phyloP scores from a whole-genome alignment of 2,888 invertebrate species.

The Aphodius sticticus region DNA sequence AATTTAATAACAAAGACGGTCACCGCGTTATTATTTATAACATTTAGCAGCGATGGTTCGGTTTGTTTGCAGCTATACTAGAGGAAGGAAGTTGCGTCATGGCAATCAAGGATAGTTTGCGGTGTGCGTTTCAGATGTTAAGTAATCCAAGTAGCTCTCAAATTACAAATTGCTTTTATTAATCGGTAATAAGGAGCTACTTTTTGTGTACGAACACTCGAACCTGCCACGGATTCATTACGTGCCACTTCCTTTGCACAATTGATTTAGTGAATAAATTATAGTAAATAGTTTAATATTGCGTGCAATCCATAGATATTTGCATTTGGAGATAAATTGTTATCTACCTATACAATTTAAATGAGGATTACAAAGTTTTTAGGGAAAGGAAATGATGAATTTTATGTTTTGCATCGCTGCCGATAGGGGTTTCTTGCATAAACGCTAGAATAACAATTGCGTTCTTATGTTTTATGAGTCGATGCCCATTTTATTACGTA shows the following conservation, averaged over 20 bases:
- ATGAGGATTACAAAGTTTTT: background rate
- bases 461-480: no score
- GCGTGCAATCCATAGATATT: background rate
- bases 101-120: background rate
- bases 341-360: background rate
- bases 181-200: background rate
- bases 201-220: background rate
- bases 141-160: background rate
- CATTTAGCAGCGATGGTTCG: background rate
- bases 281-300: constrained; percentile 4
- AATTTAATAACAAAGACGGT: background rate
- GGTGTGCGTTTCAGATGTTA: background rate
- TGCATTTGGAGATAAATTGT: background rate
- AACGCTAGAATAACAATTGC: background rate
- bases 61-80: background rate
- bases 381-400: background rate
- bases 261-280: background rate
- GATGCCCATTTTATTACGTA: no score
- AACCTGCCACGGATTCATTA: background rate
- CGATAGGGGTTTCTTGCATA: background rate
- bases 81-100: background rate
- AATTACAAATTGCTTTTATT: background rate
- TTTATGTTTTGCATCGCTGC: background rate
- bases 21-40: background rate
- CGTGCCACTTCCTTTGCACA: background rate